A percentile compares a stretch with the other conserved stretches of the same genome.
phyloP scores from a whole-genome alignment of 2,797 vertebrate species.

The Hafferia zeledoni region DNA sequence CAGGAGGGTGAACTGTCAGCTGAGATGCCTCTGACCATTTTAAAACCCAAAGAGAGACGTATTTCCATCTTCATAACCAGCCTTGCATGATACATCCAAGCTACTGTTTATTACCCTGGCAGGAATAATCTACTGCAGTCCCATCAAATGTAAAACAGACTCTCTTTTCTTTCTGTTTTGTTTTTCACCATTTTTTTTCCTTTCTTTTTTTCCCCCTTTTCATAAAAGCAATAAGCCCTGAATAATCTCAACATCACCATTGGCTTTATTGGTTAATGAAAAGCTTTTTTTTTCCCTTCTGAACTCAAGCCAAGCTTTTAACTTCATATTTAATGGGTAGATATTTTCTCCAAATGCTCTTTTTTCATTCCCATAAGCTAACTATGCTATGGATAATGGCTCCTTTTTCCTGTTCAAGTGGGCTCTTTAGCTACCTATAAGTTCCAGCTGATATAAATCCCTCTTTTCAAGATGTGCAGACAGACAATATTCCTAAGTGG shows the following conservation, averaged over 20 bases:
- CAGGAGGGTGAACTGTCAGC: background rate
- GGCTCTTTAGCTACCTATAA: slow-evolving; percentile 40
- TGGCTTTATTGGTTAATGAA: slow-evolving; percentile 63
- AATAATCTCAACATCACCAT: slow-evolving; percentile 48
- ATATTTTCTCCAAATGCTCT: slow-evolving; percentile 48
- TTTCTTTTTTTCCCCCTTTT: background rate
- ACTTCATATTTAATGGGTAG: slow-evolving; percentile 59
- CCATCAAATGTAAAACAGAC: slow-evolving; percentile 13
- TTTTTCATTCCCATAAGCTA: slow-evolving; percentile 44
- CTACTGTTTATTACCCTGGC: slow-evolving; percentile 30
- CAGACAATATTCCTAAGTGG: background rate
- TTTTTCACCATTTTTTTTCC: background rate
- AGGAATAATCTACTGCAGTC: background rate
- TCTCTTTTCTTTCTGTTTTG: background rate
- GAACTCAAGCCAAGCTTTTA: slow-evolving; percentile 60
- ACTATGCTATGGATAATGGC: slow-evolving; percentile 53
- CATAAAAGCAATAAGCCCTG: slow-evolving; percentile 38
- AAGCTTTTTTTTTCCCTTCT: slow-evolving; percentile 44
- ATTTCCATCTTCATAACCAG: background rate
- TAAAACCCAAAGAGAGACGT: background rate
- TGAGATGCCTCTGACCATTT: background rate
- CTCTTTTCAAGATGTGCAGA: slow-evolving; percentile 8
- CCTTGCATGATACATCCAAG: slow-evolving; percentile 9
- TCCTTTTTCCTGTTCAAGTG: slow-evolving; percentile 49
- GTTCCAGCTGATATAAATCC: slow-evolving; percentile 50